A percentile compares a stretch with the other conserved stretches of the same genome.
Conservation (phyloP, 2,797 vertebrate species). For the Phyllotis vaccarum region DNA sequence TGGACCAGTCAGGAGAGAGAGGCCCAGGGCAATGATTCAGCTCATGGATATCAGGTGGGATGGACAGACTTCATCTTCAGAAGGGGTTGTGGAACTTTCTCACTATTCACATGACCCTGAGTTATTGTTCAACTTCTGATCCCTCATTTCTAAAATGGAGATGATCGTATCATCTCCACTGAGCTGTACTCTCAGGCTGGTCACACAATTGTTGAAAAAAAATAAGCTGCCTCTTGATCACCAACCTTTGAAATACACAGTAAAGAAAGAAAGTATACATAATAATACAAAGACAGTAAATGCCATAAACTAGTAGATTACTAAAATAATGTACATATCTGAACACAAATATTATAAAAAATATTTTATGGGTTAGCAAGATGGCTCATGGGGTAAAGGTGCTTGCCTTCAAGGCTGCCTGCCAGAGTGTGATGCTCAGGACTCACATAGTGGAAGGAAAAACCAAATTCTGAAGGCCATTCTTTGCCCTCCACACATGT, state of each 20-base stretch:
- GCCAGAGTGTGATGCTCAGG: not conserved
- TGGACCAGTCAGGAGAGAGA: not conserved
- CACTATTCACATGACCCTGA: not conserved
- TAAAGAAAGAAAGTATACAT: not conserved
- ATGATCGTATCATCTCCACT: not conserved
- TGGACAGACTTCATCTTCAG: not conserved
- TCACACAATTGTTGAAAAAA: not conserved
- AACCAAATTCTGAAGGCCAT: not conserved
- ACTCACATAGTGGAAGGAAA: not conserved
- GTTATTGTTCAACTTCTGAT: not conserved
- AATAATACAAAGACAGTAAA: not conserved
- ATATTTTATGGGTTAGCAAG: not conserved
- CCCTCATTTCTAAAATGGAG: conserved; percentile 9
- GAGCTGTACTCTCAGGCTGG: not conserved
- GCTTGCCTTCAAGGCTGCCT: not conserved
- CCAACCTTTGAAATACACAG: not conserved
- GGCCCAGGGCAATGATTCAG: not conserved
- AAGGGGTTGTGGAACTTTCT: not conserved
- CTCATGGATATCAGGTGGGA: not conserved
- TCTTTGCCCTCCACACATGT: not conserved
- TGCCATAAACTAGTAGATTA: conserved; percentile 15
- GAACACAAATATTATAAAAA: not conserved
- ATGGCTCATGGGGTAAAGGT: not conserved
- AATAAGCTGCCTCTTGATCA: not conserved
- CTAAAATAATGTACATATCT: conserved; percentile 1